Percentiles rank a stretch among this genome's conserved stretches.
phyloP scores from a whole-genome alignment of 2,113 vertebrate genomes.

The Triplophysa rosa region DNA sequence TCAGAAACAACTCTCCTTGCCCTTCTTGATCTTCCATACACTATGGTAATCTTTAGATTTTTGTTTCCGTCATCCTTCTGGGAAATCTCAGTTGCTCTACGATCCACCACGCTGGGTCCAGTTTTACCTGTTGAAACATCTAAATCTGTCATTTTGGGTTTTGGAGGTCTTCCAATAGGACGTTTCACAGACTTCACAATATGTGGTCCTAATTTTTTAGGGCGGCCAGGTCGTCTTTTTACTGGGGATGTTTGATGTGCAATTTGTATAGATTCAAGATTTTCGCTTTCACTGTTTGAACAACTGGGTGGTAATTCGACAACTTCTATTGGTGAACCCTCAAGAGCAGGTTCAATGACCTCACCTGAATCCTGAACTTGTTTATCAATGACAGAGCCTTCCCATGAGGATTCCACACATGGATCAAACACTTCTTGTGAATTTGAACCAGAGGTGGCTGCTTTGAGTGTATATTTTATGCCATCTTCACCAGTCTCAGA shows the following conservation, averaged over 20 bases:
- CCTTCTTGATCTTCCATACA: conserved; percentile 91
- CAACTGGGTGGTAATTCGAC: conserved; percentile 41
- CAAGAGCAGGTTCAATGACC: conserved; percentile 2
- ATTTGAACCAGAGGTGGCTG: conserved; percentile 71
- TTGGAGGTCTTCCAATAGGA: conserved; percentile 89
- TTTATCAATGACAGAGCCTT: conserved; percentile 54
- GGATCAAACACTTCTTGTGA: conserved; percentile 71
- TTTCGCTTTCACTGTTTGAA: conserved; percentile 5
- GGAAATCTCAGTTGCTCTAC: conserved; percentile 52
- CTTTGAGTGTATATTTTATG: conserved; percentile 88
- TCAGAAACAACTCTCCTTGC: conserved; percentile 86
- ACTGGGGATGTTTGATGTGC: conserved; percentile 68
- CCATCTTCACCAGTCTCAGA: conserved; percentile 83
- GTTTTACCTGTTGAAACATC: conserved; percentile 58
- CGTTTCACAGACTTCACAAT: conserved; percentile 86
- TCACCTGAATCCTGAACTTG: conserved; percentile 37
- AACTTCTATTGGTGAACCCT: background rate
- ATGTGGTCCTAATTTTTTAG: conserved; percentile 89
- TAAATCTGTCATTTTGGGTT: conserved; percentile 72
- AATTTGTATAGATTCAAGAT: conserved; percentile 34
- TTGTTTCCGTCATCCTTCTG: conserved; percentile 76
- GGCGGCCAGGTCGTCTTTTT: conserved; percentile 91
- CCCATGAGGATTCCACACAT: conserved; percentile 72
- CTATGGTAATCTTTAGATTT: conserved; percentile 89
- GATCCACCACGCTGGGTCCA: conserved; percentile 51